Evolutionary conservation across 1,140 invertebrate species (phyloP), one percentile per base, ranked within the genome.

Genomic region (Ganaspis sp.): DNA sequence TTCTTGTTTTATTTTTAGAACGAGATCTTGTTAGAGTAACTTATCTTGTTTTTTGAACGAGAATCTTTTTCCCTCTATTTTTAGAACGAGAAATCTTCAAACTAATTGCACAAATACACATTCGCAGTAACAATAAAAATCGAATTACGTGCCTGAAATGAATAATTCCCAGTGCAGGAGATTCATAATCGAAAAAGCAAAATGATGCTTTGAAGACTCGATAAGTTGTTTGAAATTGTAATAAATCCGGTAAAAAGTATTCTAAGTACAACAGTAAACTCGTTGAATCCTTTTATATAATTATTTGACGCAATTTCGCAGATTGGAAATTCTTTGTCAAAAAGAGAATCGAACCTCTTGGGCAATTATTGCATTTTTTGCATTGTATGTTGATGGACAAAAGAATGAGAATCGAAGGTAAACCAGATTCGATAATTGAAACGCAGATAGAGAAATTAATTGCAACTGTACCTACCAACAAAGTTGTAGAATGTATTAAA

Each of bases 371-470:
- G 54, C 23, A 64, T 64, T 64, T 64, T 64, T 64, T 9, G 11
- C 23, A 64, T 64, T 64, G 11, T 64, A 12, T 29, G 26, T 23
- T 64, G 54, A 64, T 64, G 54, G 4, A 64, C 54, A 26, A 64
- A 64, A 21, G 11, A 64, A 64, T 64, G 9, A 64, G 21, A 64
- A 64, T 64, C 26, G 54, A 64, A 64, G 26, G 26, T 34, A 64
- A 64, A 64, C 23, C 54, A 64, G 23, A 29, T 12, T 29, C 54
- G 54, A 9, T 64, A 29, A 64, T 64, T 23, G 54, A n/a, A 64
- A 64, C 11, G 54, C 23, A 58, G 21, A 21, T 64, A 64, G 4
- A n/a, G 54, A 64, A 64, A 64, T 64, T 64, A 64, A 64, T 64
- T 64, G 58, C 58, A 29, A 64, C 29, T 11, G 6, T 3, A 34